Base-by-base conservation (phyloP, 1,140 invertebrate species). In the Cydia amplana region DNA sequence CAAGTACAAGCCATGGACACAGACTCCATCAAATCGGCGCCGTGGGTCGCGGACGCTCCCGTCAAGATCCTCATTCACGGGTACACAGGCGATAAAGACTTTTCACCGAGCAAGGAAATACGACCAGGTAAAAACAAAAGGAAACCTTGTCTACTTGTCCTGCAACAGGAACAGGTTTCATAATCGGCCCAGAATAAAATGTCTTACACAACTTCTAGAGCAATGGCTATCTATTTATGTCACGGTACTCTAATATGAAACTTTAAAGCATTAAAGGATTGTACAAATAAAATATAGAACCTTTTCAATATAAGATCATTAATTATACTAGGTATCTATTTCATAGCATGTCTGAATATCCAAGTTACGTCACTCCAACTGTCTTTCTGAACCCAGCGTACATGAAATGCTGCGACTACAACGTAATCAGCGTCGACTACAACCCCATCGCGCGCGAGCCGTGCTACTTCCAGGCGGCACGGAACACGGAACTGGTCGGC, bases 351-450 rank as follows among this genome's bases (percentile, higher is more conserved):
- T 40, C 9, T 40, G 7, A 40, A 9, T 10, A 40, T 40, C 36
- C 7, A 0, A 10, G 7, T 40, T 40, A 40, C 36, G 7, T 10
- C 9, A 2, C 36, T 40, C 9, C 2, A 40, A 40, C 36, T 40
- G 10, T 40, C 10, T 9, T 7, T 9, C 36, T 40, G 7, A 40
- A 60, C 90, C 72, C 88, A 95, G 94, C 91, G 2, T 95, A 94
- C 79, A 86, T 95, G 73, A 72, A 93, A 74, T 89, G 93, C 43
- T 89, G 91, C 49, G 86, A 95, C 64, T 94, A 94, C 83, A 95
- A 95, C 76, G 86, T 96, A 1, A 93, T 96, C 51, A 93, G 94
- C 16, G 91, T 95, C 0, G 95, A 96, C 80, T 96, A 94, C 79
- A 90, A 92, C 16, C 90, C 90, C 1, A 79, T 95, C 64, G 94